Evolutionary conservation across 2,888 invertebrate species (phyloP).

Genomic region (Epistrophe eligans): DNA sequence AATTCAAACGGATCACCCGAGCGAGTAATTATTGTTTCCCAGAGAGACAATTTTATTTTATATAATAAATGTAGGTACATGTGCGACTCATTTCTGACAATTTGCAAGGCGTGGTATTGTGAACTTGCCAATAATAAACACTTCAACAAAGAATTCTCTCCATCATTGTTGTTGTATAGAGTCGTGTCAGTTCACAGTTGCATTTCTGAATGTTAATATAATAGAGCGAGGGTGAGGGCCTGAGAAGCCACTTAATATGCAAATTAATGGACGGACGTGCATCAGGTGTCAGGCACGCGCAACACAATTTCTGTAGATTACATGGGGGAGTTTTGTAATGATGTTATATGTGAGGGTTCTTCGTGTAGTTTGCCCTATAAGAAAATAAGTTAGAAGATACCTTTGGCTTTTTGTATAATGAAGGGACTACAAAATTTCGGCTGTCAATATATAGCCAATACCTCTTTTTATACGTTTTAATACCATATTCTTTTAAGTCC

Average conservation of each 20-base stretch:
- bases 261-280: conserved; percentile 71
- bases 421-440: too few species aligned
- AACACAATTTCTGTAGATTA: conserved; percentile 30
- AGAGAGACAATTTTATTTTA: conserved; percentile 5
- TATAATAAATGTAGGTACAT: background rate
- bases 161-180: background rate
- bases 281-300: conserved; percentile 75
- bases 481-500: too few species aligned
- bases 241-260: conserved; percentile 69
- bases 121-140: conserved; percentile 49
- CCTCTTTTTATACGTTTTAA: too few species aligned
- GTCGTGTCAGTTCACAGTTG: background rate
- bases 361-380: background rate
- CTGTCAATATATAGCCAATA: too few species aligned
- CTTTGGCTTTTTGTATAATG: too few species aligned
- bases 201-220: conserved; percentile 47
- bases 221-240: conserved; percentile 63
- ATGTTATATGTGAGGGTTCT: background rate
- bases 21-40: conserved; percentile 62
- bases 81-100: conserved; percentile 48
- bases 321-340: background rate
- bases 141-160: conserved; percentile 33
- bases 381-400: background rate
- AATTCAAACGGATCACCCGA: conserved; percentile 30
- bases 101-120: conserved; percentile 55